A percentile compares a stretch with the other conserved stretches of the same genome.
Evolutionary conservation across 2,113 vertebrate genomes (phyloP).

Genomic region (Proterorhinus semilunaris): DNA sequence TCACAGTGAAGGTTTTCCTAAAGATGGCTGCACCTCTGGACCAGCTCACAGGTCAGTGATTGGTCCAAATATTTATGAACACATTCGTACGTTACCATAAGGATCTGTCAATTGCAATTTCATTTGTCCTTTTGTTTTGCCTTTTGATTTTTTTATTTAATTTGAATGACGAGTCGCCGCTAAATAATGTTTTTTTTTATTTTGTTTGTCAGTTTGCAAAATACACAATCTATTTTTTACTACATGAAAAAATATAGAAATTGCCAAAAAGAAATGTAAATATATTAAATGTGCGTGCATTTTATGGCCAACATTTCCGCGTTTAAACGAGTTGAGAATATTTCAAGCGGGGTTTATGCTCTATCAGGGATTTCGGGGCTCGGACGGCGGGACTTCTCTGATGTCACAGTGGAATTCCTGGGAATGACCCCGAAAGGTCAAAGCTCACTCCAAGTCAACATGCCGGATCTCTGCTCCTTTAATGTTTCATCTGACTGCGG

Average conservation of each 20-base stretch:
- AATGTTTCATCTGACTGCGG: constrained; percentile 16
- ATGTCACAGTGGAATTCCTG: constrained; percentile 43
- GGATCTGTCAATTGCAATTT: neutral
- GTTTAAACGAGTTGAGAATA: too few species aligned
- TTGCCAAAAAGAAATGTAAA: too few species aligned
- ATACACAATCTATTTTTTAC: too few species aligned
- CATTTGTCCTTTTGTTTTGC: neutral
- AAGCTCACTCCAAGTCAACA: constrained; percentile 41
- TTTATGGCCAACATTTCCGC: too few species aligned
- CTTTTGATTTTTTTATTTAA: neutral
- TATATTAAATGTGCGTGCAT: neutral
- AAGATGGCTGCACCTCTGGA: constrained; percentile 43
- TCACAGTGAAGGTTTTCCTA: constrained; percentile 53
- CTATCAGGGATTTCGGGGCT: constrained; percentile 31
- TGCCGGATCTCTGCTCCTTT: constrained; percentile 49
- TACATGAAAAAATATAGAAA: too few species aligned
- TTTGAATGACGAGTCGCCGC: too few species aligned
- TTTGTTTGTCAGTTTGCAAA: too few species aligned
- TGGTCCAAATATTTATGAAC: neutral
- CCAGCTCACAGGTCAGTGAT: constrained; percentile 58
- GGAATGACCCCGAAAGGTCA: constrained; percentile 48
- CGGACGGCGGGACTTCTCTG: constrained; percentile 14
- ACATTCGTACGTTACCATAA: neutral
- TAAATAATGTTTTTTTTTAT: too few species aligned
- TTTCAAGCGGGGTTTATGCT: neutral